Conservation (phyloP, 2,797 vertebrate species). For the Vespertilio murinus region DNA sequence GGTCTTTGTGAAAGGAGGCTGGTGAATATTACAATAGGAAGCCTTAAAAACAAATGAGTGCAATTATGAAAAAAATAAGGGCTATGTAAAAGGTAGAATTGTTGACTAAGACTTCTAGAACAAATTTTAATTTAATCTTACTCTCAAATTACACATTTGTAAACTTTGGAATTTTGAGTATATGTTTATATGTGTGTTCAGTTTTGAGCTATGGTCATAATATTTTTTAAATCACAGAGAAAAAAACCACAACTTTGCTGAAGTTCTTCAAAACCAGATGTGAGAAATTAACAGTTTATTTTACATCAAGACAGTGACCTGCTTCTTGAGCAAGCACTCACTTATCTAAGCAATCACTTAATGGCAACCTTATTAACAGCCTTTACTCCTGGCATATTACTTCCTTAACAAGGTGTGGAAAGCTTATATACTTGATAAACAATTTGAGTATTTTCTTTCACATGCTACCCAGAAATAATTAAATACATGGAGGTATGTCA, state of each 20-base stretch:
- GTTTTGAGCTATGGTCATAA: not conserved
- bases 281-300: not conserved
- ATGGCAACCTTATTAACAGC: not conserved
- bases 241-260: not conserved
- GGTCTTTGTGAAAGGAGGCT: not conserved
- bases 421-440: not conserved
- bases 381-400: not conserved
- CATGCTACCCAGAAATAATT: not conserved
- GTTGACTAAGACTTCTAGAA: not conserved
- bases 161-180: slow-evolving; percentile 44
- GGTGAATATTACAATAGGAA: not conserved
- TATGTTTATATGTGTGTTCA: not conserved
- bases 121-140: not conserved
- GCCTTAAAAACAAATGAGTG: not conserved
- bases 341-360: not conserved
- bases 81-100: not conserved
- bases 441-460: not conserved
- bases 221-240: not conserved
- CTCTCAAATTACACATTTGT: not conserved
- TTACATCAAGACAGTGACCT: not conserved
- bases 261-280: not conserved
- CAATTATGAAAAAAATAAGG: slow-evolving; percentile 31
- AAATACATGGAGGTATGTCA: not conserved
- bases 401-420: not conserved
- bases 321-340: not conserved